Percentiles rank a stretch among this genome's conserved stretches.
Conservation (phyloP, 2,113 vertebrate genomes). For the Tor tambroides region DNA sequence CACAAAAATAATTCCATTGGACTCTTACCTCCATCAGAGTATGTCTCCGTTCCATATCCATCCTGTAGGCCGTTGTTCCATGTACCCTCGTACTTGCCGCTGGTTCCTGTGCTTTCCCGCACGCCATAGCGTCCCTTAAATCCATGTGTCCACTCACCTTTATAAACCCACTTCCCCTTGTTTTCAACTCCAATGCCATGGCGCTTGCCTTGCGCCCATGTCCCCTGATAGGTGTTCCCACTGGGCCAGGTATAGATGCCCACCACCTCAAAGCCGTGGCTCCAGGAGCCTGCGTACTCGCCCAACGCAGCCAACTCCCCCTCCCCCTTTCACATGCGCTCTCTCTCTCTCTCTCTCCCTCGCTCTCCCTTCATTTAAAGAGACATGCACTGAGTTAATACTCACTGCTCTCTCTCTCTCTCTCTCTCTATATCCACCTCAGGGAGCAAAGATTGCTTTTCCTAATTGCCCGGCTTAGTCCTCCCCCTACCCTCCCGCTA, state of each 20-base stretch:
- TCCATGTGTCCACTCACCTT: constrained; percentile 98
- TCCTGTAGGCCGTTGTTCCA: constrained; percentile 99
- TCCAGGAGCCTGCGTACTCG: constrained; percentile 97
- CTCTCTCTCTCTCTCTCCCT: constrained; percentile 17
- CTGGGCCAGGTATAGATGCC: constrained; percentile 89
- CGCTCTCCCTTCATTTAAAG: constrained; percentile 46
- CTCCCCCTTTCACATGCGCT: constrained; percentile 46
- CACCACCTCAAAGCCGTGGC: constrained; percentile 97
- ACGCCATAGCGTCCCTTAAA: constrained; percentile 99
- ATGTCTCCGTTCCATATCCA: constrained; percentile 98
- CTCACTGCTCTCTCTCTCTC: constrained; percentile 2
- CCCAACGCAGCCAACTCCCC: constrained; percentile 71
- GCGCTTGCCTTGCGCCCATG: constrained; percentile 97
- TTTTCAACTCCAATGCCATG: constrained; percentile 96
- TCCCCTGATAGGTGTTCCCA: no score
- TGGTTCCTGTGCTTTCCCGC: constrained; percentile 91
- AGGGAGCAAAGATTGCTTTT: constrained; percentile 57
- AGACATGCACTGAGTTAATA: constrained; percentile 32
- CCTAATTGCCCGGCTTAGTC: constrained; percentile 56
- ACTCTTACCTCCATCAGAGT: constrained; percentile 96
- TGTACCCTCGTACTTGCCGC: constrained; percentile 96
- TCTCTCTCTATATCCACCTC: constrained; percentile 31
- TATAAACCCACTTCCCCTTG: constrained; percentile 99
- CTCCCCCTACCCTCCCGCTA: constrained; percentile 30
- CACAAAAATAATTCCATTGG: not conserved